Evolutionary conservation across 1,140 invertebrate genomes (phyloP).

Genomic region (Sitobion miscanthi): DNA sequence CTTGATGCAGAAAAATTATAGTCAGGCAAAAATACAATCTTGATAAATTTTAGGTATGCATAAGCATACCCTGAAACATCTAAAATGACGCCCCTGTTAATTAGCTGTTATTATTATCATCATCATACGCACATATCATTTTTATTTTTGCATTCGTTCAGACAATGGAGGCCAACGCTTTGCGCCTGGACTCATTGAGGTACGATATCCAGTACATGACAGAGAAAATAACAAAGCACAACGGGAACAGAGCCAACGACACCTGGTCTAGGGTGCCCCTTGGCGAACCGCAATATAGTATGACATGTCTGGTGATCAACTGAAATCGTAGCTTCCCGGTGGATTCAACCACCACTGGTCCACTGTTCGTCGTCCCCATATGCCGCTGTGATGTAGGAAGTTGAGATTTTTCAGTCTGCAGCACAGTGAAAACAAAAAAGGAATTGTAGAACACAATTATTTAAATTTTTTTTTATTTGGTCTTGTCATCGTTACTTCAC

Average conservation of each 20-base stretch:
- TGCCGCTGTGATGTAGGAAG: background rate
- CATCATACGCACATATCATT: background rate
- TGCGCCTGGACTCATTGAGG: conserved; percentile 65
- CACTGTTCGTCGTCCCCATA: background rate
- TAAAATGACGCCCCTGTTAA: no score
- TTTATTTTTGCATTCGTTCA: background rate
- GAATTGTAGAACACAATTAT: background rate
- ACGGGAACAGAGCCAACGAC: conserved; percentile 73
- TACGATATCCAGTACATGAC: conserved; percentile 76
- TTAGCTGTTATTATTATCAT: background rate
- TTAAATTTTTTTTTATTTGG: background rate
- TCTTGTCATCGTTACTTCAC: background rate
- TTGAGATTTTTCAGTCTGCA: background rate
- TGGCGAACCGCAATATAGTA: conserved; percentile 68
- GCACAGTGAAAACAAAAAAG: background rate
- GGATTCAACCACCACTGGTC: background rate
- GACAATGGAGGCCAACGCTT: conserved; percentile 52
- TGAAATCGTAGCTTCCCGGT: conserved; percentile 61
- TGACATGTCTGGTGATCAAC: conserved; percentile 64
- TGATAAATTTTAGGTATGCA: no score
- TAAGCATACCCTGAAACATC: no score
- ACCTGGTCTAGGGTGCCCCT: conserved; percentile 67
- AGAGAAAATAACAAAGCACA: conserved; percentile 72
- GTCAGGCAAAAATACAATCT: no score
- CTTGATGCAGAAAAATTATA: no score